A percentile compares a stretch with the other conserved stretches of the same genome.
phyloP scores from a whole-genome alignment of 2,888 invertebrate genomes.

The Halocaridina rubra region DNA sequence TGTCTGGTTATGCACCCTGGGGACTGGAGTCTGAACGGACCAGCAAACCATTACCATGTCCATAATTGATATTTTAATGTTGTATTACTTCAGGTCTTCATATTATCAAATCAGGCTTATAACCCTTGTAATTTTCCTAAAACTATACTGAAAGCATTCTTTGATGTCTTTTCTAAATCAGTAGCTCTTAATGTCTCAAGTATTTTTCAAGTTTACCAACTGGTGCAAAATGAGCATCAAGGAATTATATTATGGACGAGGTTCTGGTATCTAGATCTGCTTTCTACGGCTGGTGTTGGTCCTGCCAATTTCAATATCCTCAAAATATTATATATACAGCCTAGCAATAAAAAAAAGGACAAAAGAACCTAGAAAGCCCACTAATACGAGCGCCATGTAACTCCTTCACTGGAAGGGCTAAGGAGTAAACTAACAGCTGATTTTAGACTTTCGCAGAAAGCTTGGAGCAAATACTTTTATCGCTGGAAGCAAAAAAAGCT shows the following conservation, averaged over 20 bases:
- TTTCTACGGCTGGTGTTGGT: slow-evolving; percentile 5
- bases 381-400: slow-evolving; percentile 34
- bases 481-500: not conserved
- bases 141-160: too few species aligned
- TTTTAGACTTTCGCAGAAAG: slow-evolving; percentile 22
- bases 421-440: slow-evolving; percentile 40
- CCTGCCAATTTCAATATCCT: slow-evolving; percentile 7
- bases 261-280: not conserved
- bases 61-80: too few species aligned
- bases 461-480: slow-evolving; percentile 30
- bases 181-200: too few species aligned
- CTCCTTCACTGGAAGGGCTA: slow-evolving; percentile 26
- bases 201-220: too few species aligned
- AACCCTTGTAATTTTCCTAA: too few species aligned
- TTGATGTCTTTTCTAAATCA: too few species aligned
- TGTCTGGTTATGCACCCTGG: slow-evolving; percentile 44
- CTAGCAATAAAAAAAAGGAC: not conserved
- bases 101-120: too few species aligned
- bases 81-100: too few species aligned
- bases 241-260: slow-evolving; percentile 9
- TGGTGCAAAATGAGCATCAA: too few species aligned
- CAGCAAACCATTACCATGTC: slow-evolving; percentile 23
- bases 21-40: slow-evolving; percentile 41
- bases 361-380: not conserved
- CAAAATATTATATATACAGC: too few species aligned